phyloP scores from a whole-genome alignment of 1,140 invertebrate species.

The Dinoponera quadriceps region DNA sequence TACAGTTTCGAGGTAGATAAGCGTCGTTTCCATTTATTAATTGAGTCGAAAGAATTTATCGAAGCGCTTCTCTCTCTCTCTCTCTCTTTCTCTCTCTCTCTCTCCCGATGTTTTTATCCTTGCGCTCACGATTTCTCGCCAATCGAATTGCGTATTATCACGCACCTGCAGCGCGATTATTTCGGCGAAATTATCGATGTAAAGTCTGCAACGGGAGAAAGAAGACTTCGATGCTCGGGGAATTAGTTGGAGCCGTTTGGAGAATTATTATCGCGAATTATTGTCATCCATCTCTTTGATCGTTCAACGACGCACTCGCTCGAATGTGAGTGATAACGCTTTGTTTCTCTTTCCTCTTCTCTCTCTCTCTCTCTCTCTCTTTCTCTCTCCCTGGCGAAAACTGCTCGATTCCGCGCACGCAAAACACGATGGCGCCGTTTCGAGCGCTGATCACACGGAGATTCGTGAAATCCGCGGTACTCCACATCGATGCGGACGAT shows the following conservation, averaged over 20 bases:
- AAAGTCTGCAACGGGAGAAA: background rate
- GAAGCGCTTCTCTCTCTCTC: slow-evolving; percentile 13
- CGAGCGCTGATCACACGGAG: slow-evolving; percentile 65
- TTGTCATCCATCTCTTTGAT: slow-evolving; percentile 8
- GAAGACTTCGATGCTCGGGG: no score
- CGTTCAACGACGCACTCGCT: background rate
- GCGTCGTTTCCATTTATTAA: slow-evolving; percentile 65
- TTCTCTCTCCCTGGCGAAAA: no score
- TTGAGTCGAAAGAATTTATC: slow-evolving; percentile 38
- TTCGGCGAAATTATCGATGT: background rate
- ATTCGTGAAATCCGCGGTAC: slow-evolving; percentile 72
- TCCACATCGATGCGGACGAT: slow-evolving; percentile 68
- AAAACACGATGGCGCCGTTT: slow-evolving; percentile 59
- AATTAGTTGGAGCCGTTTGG: background rate
- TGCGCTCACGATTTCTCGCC: background rate
- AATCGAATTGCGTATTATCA: background rate
- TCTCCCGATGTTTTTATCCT: background rate
- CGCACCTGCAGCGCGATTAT: background rate
- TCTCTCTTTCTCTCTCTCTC: background rate
- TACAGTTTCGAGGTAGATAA: slow-evolving; percentile 62
- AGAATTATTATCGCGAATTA: slow-evolving; percentile 17
- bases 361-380: no score
- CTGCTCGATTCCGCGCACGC: slow-evolving; percentile 29
- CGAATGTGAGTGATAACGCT: background rate
- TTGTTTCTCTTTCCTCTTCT: no score